These are phyloP conservation scores for Irena cyanogastra DNA, from an alignment of 2,113 vertebrate species.

Conservation along the genomic window DNA sequence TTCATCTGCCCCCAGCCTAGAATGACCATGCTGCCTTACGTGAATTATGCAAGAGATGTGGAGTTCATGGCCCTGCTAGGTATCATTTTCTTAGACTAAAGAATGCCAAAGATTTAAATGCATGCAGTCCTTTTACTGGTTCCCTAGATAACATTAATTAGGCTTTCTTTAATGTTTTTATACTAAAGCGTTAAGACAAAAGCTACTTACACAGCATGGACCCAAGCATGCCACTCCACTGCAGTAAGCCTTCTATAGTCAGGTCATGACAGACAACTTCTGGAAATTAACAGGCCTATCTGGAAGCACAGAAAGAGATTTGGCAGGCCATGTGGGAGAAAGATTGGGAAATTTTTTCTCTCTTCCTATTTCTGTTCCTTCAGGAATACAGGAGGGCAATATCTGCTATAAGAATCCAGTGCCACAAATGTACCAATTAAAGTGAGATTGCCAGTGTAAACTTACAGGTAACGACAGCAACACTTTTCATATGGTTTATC, in stretches of 20 bases:
- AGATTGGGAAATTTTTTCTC: background rate
- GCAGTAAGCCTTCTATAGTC: background rate
- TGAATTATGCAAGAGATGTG: background rate
- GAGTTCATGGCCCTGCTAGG: background rate
- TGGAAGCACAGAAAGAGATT: background rate
- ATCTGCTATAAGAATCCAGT: background rate
- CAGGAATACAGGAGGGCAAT: background rate
- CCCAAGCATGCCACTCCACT: background rate
- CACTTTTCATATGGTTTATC: background rate
- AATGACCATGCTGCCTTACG: background rate
- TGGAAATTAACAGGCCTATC: background rate
- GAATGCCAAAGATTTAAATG: background rate
- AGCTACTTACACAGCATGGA: background rate
- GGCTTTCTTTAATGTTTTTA: background rate
- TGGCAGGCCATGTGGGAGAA: background rate
- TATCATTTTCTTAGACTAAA: background rate
- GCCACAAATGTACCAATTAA: background rate
- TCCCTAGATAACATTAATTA: background rate
- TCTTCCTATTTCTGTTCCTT: background rate
- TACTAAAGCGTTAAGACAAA: background rate
- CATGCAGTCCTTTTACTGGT: background rate
- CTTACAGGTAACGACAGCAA: background rate
- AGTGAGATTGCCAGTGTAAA: background rate
- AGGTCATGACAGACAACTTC: background rate
- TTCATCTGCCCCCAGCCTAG: background rate